phyloP scores from a whole-genome alignment of 2,113 vertebrate species.

The Petrocephalus microphthalmus region DNA sequence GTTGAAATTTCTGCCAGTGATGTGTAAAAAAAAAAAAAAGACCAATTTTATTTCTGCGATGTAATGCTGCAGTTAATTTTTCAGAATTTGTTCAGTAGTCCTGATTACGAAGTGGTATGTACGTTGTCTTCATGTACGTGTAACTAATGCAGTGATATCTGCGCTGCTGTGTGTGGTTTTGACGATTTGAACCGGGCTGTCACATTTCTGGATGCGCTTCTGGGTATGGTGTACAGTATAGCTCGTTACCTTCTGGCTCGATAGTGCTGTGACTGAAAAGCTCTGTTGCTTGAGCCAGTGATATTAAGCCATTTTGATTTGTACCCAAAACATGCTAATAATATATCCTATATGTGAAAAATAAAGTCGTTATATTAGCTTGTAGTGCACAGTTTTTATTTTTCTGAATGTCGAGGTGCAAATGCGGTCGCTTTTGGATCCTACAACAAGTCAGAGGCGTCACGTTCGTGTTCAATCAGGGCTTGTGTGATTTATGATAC shows the following conservation, averaged over 20 bases:
- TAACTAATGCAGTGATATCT: background rate
- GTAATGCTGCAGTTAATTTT: background rate
- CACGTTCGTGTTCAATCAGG: too few species aligned
- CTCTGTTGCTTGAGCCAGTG: background rate
- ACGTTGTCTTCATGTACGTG: background rate
- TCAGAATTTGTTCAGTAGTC: background rate
- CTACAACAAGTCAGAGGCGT: background rate
- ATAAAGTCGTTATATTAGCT: background rate
- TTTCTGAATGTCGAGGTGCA: background rate
- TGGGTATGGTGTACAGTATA: background rate
- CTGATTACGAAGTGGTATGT: background rate
- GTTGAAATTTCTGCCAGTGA: background rate
- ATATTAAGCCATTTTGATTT: background rate
- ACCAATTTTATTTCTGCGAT: background rate
- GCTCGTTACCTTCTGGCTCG: background rate
- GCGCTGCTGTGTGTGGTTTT: background rate
- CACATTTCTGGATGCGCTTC: background rate
- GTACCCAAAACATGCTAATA: background rate
- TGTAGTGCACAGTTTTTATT: background rate
- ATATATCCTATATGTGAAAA: background rate
- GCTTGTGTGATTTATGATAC: background rate
- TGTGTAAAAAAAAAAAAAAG: background rate
- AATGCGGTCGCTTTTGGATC: background rate
- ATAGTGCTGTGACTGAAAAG: background rate
- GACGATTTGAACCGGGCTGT: background rate